Conservation (phyloP, 2,113 vertebrate species). For the Rhegmatorhina hoffmannsi region DNA sequence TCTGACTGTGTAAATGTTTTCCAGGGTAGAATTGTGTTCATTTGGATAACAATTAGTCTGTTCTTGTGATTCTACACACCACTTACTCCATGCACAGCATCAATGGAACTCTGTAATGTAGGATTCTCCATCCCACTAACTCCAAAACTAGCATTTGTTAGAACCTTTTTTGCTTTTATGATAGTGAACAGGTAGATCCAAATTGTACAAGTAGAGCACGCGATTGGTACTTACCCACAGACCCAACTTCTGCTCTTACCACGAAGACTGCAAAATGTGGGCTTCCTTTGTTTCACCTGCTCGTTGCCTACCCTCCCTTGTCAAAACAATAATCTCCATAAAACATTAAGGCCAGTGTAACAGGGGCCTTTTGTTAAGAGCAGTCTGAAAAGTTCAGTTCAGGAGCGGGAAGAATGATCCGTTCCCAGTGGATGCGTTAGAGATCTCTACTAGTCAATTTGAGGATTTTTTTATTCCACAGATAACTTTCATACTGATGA, state of each 20-base stretch:
- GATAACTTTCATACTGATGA: not conserved
- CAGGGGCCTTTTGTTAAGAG: not conserved
- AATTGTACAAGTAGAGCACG: not conserved
- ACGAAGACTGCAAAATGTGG: not conserved
- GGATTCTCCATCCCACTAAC: not conserved
- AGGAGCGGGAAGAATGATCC: not conserved
- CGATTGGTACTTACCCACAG: not conserved
- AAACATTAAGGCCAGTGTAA: not conserved
- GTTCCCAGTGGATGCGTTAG: not conserved
- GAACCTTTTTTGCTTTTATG: not conserved
- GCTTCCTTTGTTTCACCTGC: not conserved
- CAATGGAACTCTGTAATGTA: accelerated
- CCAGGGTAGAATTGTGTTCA: not conserved
- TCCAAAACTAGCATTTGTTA: not conserved
- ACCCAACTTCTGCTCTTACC: not conserved
- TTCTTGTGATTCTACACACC: not conserved
- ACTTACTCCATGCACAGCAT: not conserved
- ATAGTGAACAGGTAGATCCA: not conserved
- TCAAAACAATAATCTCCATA: not conserved
- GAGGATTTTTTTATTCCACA: not conserved
- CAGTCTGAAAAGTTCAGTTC: not conserved
- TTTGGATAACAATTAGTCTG: not conserved
- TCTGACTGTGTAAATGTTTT: not conserved
- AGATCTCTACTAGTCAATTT: not conserved
- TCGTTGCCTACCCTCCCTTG: not conserved